Conservation (phyloP, 1,140 invertebrate genomes). For the Pogonognathellus flavescens region DNA sequence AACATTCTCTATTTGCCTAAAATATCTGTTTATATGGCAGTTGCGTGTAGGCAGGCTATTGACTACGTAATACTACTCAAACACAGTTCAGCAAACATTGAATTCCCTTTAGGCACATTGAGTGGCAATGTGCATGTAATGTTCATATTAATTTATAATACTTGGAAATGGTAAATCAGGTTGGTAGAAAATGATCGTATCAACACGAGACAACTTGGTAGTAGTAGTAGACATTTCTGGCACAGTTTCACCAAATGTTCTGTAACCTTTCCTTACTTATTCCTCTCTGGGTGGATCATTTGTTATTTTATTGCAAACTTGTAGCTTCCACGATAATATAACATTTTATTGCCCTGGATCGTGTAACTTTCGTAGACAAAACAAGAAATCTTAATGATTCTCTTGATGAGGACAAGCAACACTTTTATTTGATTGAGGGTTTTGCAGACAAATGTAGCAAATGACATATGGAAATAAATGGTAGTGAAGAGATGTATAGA, state of each 20-base stretch:
- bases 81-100: slow-evolving; percentile 15
- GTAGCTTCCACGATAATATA: too few relatives aligned
- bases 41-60: background rate
- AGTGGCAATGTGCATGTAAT: slow-evolving; percentile 12
- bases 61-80: slow-evolving; percentile 5
- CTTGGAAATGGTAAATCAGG: slow-evolving; percentile 14
- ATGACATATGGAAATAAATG: slow-evolving; percentile 25
- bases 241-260: too few relatives aligned
- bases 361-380: background rate
- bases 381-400: background rate
- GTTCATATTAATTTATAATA: slow-evolving; percentile 10
- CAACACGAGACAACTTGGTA: too few relatives aligned
- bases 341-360: too few relatives aligned
- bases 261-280: too few relatives aligned
- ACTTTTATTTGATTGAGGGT: slow-evolving; percentile 15
- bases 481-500: background rate
- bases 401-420: slow-evolving; percentile 4
- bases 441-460: background rate
- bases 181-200: too few relatives aligned
- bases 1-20: background rate
- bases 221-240: too few relatives aligned
- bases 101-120: slow-evolving; percentile 9
- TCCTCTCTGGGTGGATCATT: too few relatives aligned
- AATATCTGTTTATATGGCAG: background rate
- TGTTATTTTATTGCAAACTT: too few relatives aligned